Base-by-base conservation (phyloP, 2,113 vertebrate species). In the Brienomyrus brachyistius region DNA sequence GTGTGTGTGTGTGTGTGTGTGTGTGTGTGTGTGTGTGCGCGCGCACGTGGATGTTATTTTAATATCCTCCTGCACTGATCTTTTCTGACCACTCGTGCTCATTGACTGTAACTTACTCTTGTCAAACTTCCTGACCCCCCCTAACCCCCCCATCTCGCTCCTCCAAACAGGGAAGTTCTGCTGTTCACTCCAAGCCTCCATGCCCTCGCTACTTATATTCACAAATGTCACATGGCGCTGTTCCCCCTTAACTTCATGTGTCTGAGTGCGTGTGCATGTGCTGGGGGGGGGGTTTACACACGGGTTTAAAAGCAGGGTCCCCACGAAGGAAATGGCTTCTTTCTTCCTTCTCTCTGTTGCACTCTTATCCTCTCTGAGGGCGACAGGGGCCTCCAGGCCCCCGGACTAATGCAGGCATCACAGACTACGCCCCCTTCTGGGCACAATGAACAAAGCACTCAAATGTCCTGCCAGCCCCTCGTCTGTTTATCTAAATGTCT, bases 171-270 rank as follows among this genome's bases (percentile, higher is more conserved):
- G 62, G 88, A 74, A 77, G 50, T n/a, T 50, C 10, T 70, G 43
- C 7, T 77, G 47, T 88, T 89, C 87, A 93, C 90, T 85, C 92
- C 95, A 95, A 93, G 92, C 93, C 89, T 85, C 92, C 95, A 95
- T 93, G 92, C 93, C 93, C 94, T 94, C 95, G 95, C 90, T 96
- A 93, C 92, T 95, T 95, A 91, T 91, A 92, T 96, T n/a, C n/a
- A 95, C 95, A n/a, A 95, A 96, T 95, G 96, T 97, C 97, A 97
- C 93, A 90, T 95, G 96, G 95, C 98, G 93, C 94, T 94, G 94
- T 90, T 45, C 84, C 59, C 88, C 52, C 9, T 91, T 95, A 95
- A 95, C 59, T 84, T 92, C 90, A 94, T 96, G 94, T 96, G 93
- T 90, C 27, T 7, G 80, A 48, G 88, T 52, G 54, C 47, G 90